Evolutionary conservation across 1,140 invertebrate species (phyloP).

Genomic region (Calliopsis andreniformis): DNA sequence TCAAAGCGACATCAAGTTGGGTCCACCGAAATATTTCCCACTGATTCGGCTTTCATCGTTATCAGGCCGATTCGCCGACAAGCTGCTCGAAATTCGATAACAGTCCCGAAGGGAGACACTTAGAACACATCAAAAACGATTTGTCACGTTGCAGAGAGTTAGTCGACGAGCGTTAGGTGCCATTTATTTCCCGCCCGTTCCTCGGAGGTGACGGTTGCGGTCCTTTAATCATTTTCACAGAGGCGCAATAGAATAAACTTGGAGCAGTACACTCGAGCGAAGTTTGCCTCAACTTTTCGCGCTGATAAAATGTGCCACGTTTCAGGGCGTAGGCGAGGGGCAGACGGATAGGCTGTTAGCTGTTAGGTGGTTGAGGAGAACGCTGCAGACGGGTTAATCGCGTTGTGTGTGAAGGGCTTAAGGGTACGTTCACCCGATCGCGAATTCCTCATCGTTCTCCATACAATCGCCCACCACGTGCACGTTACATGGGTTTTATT

Average conservation of each 20-base stretch:
- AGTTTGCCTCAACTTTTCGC: too few species aligned
- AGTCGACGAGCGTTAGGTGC: neutral
- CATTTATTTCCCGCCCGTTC: constrained; percentile 12
- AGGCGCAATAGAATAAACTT: too few species aligned
- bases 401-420: constrained; percentile 50
- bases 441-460: constrained; percentile 56
- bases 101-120: constrained; percentile 11
- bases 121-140: neutral
- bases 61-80: constrained; percentile 1
- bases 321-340: too few species aligned
- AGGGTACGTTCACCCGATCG: constrained; percentile 65
- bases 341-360: too few species aligned
- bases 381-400: constrained; percentile 37
- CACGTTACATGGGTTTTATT: constrained; percentile 65
- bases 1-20: too few species aligned
- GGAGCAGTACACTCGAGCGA: too few species aligned
- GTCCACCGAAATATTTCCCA: neutral
- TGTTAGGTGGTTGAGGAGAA: too few species aligned
- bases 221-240: neutral
- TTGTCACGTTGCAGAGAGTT: constrained; percentile 17
- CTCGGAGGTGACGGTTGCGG: neutral
- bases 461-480: constrained; percentile 38
- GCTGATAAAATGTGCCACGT: too few species aligned
- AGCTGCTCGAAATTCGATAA: constrained; percentile 31
- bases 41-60: constrained; percentile 8